phyloP scores from a whole-genome alignment of 2,113 vertebrate genomes.

The Ciconia stormi region DNA sequence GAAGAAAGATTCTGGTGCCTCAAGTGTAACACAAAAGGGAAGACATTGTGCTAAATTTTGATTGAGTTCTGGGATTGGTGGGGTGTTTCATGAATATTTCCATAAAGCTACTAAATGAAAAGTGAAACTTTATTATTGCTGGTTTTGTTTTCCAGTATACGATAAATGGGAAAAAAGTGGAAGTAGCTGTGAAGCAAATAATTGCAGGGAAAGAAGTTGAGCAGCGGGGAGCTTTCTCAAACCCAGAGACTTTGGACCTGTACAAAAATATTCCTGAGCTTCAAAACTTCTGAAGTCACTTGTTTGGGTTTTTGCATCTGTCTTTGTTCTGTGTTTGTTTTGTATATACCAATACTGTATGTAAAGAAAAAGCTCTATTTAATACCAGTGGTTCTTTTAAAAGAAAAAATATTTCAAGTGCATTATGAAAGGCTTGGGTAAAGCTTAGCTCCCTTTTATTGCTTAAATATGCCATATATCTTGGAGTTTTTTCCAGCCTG shows the following conservation, averaged over 20 bases:
- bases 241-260: slow-evolving; percentile 90
- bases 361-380: slow-evolving; percentile 47
- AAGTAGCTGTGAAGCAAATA: slow-evolving; percentile 94
- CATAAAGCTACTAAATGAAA: not conserved
- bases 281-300: slow-evolving; percentile 82
- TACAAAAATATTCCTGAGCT: slow-evolving; percentile 92
- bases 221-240: slow-evolving; percentile 89
- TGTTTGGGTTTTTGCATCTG: not conserved
- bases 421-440: slow-evolving; percentile 24
- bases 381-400: slow-evolving; percentile 8
- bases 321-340: not conserved
- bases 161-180: slow-evolving; percentile 95
- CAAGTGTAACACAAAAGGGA: not conserved
- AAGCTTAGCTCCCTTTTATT: not conserved
- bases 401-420: slow-evolving; percentile 5
- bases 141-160: slow-evolving; percentile 83
- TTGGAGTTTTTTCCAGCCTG: not conserved
- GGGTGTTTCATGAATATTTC: not conserved
- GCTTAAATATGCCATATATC: not conserved
- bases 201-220: slow-evolving; percentile 87
- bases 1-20: not conserved
- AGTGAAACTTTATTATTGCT: not conserved
- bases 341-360: slow-evolving; percentile 32
- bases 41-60: not conserved
- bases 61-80: not conserved